Evolutionary conservation across 2,113 vertebrate species (phyloP).

Genomic region (Rhinopomastus cyanomelas): DNA sequence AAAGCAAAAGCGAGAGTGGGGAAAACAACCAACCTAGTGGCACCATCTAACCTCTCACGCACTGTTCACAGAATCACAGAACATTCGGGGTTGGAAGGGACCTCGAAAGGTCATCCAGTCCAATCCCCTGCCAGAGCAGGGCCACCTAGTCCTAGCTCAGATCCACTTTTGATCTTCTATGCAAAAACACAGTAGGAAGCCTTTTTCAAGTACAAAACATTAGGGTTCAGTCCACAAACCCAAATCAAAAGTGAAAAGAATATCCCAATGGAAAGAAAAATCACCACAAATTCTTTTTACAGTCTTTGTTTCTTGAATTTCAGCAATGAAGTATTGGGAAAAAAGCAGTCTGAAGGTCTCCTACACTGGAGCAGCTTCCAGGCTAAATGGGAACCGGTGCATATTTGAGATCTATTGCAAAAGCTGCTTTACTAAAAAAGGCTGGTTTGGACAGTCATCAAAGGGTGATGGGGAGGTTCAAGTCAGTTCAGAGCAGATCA

Average conservation of each 20-base stretch:
- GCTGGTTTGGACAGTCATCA: conserved; percentile 8
- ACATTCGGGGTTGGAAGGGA: no score
- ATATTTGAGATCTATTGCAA: conserved; percentile 16
- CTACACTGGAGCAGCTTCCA: neutral
- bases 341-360: neutral
- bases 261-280: neutral
- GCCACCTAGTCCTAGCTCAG: no score
- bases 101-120: no score
- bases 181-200: neutral
- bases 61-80: no score
- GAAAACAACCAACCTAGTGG: conserved; percentile 4
- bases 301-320: neutral
- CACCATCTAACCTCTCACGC: neutral
- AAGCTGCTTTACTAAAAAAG: conserved; percentile 21
- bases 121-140: no score
- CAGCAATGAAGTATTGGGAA: neutral
- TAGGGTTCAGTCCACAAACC: neutral
- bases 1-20: conserved; percentile 8
- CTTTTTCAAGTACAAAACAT: conserved; percentile 26
- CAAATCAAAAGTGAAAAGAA: neutral
- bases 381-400: neutral
- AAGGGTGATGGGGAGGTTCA: conserved; percentile 8
- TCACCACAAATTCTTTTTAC: neutral
- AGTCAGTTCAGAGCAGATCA: neutral
- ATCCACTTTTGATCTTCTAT: conserved; percentile 29